Evolutionary conservation across 2,797 vertebrate genomes (phyloP).

Genomic region (Pogonophryne albipinna): DNA sequence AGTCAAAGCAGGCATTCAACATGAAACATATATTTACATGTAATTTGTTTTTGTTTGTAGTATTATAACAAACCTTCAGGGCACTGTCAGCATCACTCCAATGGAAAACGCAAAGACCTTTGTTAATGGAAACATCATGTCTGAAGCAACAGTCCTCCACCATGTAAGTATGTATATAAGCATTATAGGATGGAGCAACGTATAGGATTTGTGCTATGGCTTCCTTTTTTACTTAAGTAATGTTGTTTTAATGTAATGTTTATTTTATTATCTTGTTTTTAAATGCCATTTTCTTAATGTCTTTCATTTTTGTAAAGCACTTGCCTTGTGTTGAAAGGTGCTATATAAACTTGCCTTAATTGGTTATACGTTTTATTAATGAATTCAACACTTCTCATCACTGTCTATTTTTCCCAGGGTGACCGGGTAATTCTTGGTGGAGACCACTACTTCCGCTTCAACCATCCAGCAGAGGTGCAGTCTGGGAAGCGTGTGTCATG

Average conservation of each 20-base stretch:
- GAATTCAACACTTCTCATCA: neutral
- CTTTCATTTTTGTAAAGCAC: too few relatives aligned
- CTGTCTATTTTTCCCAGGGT: slow-evolving; percentile 81
- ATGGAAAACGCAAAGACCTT: slow-evolving; percentile 91
- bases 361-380: neutral
- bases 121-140: slow-evolving; percentile 91
- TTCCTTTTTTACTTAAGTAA: neutral
- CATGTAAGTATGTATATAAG: slow-evolving; percentile 86
- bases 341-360: neutral
- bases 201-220: neutral
- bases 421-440: slow-evolving; percentile 96
- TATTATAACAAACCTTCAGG: slow-evolving; percentile 87
- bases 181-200: neutral
- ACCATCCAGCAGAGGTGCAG: slow-evolving; percentile 95
- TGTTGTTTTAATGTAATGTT: too few relatives aligned
- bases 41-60: slow-evolving; percentile 70
- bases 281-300: too few relatives aligned
- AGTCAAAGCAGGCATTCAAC: neutral
- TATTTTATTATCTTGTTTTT: too few relatives aligned
- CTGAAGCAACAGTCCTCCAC: slow-evolving; percentile 87
- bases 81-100: slow-evolving; percentile 88
- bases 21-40: neutral
- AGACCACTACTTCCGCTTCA: slow-evolving; percentile 97
- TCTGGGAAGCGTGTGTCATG: slow-evolving; percentile 83
- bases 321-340: neutral